Conservation (phyloP, 2,113 vertebrate genomes). For the Osmerus mordax region DNA sequence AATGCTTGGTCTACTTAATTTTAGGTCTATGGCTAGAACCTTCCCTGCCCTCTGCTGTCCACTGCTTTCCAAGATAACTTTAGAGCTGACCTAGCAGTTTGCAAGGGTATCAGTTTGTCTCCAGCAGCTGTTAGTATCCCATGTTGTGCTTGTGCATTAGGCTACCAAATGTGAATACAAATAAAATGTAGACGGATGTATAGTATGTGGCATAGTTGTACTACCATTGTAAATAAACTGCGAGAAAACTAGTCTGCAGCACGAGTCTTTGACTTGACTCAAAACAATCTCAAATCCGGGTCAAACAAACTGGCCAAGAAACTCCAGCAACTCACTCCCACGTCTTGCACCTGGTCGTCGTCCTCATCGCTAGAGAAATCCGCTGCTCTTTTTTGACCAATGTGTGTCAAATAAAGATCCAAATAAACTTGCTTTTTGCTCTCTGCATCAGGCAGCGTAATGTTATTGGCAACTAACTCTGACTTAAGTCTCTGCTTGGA, state of each 20-base stretch:
- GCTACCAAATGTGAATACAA: no score
- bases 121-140: slow-evolving; percentile 5
- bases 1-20: no score
- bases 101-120: slow-evolving; percentile 13
- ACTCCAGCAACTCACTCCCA: slow-evolving; percentile 57
- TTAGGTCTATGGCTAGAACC: no score
- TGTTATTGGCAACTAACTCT: slow-evolving; percentile 65
- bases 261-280: no score
- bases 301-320: not conserved
- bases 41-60: not conserved
- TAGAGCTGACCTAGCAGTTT: slow-evolving; percentile 16
- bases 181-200: no score
- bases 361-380: slow-evolving; percentile 79
- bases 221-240: not conserved
- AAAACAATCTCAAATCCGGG: not conserved
- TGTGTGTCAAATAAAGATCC: slow-evolving; percentile 62
- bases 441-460: slow-evolving; percentile 58
- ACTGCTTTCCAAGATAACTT: slow-evolving; percentile 5
- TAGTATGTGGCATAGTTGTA: no score
- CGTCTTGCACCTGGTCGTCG: slow-evolving; percentile 51
- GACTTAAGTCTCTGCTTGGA: slow-evolving; percentile 68
- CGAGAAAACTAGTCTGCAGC: no score
- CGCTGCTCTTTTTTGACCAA: slow-evolving; percentile 42
- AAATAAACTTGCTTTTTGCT: slow-evolving; percentile 67
- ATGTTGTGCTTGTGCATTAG: no score